A percentile compares a stretch with the other conserved stretches of the same genome.
Evolutionary conservation across 2,888 invertebrate species (phyloP).

Genomic region (Lepidochitona cinerea): DNA sequence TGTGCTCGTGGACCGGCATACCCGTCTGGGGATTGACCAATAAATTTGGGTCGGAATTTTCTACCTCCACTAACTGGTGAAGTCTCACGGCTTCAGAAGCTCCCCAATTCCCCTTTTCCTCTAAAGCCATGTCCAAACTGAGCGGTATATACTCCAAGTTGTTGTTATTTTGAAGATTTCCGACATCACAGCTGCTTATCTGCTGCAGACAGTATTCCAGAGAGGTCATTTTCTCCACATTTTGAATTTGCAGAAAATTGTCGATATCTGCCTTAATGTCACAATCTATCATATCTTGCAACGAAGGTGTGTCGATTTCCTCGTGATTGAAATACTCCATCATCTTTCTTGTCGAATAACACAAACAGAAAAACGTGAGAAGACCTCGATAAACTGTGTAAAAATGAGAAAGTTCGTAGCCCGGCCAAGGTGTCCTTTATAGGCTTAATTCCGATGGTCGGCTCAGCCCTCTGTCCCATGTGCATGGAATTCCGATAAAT

Average conservation of each 20-base stretch:
- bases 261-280: constrained; percentile 91
- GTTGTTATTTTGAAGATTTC: not conserved
- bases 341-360: not conserved
- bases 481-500: not conserved
- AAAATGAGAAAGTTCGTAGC: too few relatives aligned
- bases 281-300: constrained; percentile 92
- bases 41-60: constrained; percentile 68
- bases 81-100: not conserved
- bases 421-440: too few relatives aligned
- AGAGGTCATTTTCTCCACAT: not conserved
- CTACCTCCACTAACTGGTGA: constrained; percentile 28
- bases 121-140: not conserved
- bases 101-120: not conserved
- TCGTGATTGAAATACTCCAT: constrained; percentile 34
- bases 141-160: not conserved
- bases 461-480: not conserved
- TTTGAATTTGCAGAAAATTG: not conserved
- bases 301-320: constrained; percentile 67
- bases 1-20: constrained; percentile 79
- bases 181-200: not conserved
- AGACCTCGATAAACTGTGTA: too few relatives aligned
- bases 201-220: not conserved
- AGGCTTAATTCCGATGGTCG: not conserved
- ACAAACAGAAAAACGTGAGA: not conserved
- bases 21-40: constrained; percentile 94